phyloP scores from a whole-genome alignment of 2,888 invertebrate species.

The Orthosia cruda region DNA sequence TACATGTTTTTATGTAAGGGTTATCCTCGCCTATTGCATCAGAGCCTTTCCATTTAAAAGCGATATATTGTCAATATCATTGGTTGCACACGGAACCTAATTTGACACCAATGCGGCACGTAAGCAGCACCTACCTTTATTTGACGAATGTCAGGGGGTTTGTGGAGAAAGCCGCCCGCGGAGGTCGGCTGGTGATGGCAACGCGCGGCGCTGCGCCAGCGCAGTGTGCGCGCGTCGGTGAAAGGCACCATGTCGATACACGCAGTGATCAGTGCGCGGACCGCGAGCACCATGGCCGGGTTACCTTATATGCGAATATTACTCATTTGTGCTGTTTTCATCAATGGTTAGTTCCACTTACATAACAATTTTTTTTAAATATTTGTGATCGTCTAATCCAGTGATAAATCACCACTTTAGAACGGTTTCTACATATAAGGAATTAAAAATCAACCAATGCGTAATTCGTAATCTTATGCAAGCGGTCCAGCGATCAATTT shows the following conservation, averaged over 20 bases:
- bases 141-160: conserved; percentile 80
- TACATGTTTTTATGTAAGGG: conserved; percentile 48
- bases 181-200: conserved; percentile 83
- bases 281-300: conserved; percentile 80
- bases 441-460: conserved; percentile 69
- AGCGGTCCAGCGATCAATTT: conserved; percentile 80
- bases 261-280: conserved; percentile 77
- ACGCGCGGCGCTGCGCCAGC: conserved; percentile 65
- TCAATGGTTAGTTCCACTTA: conserved; percentile 84
- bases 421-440: conserved; percentile 54
- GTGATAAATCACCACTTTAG: conserved; percentile 46
- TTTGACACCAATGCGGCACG: conserved; percentile 59
- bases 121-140: conserved; percentile 70
- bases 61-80: conserved; percentile 60
- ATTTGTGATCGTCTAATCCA: conserved; percentile 26
- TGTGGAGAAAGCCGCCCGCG: conserved; percentile 87
- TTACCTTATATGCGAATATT: conserved; percentile 82
- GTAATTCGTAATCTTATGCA: conserved; percentile 86
- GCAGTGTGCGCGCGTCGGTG: conserved; percentile 89
- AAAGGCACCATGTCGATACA: conserved; percentile 88
- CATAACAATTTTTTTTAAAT: conserved; percentile 50
- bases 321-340: conserved; percentile 85
- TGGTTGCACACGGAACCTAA: conserved; percentile 64
- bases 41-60: conserved; percentile 53
- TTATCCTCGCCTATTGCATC: conserved; percentile 52